These are phyloP conservation scores for Amia ocellicauda DNA, from an alignment of 2,113 vertebrate species.

Conservation along the genomic window DNA sequence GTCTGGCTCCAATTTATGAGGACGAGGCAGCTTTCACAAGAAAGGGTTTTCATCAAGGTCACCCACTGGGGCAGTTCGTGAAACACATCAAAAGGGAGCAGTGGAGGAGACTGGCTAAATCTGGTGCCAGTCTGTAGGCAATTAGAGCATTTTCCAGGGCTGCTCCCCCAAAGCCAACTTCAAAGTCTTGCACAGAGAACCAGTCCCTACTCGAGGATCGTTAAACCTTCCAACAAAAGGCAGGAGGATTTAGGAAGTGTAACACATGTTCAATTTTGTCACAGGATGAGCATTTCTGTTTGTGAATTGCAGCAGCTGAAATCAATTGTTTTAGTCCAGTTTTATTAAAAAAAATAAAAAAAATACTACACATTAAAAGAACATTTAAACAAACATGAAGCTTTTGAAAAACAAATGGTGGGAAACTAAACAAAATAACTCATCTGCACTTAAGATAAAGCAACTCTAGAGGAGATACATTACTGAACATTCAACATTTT, in stretches of 20 bases:
- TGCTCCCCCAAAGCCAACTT: slow-evolving; percentile 22
- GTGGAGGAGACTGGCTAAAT: slow-evolving; percentile 17
- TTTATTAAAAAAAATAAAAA: not conserved
- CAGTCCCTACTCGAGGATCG: slow-evolving; percentile 13
- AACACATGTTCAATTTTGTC: slow-evolving; percentile 18
- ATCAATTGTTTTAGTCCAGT: not conserved
- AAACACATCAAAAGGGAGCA: slow-evolving; percentile 43
- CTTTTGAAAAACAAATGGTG: not conserved
- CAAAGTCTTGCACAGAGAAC: slow-evolving; percentile 16
- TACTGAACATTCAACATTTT: too few relatives aligned
- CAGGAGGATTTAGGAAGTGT: slow-evolving; percentile 13
- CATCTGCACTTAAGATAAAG: too few relatives aligned
- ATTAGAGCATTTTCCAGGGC: slow-evolving; percentile 36
- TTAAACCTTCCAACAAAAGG: slow-evolving; percentile 29
- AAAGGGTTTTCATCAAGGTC: slow-evolving; percentile 36
- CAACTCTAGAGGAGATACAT: too few relatives aligned
- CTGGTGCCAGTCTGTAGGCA: slow-evolving; percentile 40
- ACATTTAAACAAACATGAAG: too few relatives aligned
- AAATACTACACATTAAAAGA: not conserved
- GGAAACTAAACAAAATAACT: too few relatives aligned
- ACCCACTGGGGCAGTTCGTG: slow-evolving; percentile 31
- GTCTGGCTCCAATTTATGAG: slow-evolving; percentile 38
- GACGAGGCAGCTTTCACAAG: slow-evolving; percentile 24
- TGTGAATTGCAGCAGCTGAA: not conserved
- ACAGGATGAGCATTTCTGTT: slow-evolving; percentile 15